Conservation (phyloP, 2,888 invertebrate species). For the Drosophila ustulata region DNA sequence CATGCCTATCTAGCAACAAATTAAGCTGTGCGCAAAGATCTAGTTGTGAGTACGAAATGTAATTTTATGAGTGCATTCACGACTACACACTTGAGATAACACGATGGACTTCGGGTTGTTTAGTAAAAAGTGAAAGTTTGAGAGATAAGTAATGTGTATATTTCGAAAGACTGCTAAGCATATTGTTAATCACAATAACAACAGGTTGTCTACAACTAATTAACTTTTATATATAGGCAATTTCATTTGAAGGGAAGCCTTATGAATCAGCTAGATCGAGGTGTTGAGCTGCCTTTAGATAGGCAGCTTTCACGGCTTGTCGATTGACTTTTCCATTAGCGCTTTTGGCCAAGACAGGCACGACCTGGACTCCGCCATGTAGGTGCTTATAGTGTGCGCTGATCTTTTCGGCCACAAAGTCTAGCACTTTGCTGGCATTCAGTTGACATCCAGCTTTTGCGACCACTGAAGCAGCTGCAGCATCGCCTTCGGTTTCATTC, state of each 20-base stretch:
- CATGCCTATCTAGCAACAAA: conserved; percentile 3
- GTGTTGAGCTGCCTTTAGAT: conserved; percentile 20
- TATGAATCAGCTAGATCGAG: conserved; percentile 1
- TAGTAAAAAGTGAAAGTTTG: conserved; percentile 4
- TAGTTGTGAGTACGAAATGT: conserved; percentile 1
- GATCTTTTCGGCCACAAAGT: conserved; percentile 52
- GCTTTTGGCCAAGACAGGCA: conserved; percentile 71
- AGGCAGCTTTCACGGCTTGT: conserved; percentile 55
- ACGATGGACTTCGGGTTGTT: neutral
- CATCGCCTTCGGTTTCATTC: conserved; percentile 78
- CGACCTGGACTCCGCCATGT: conserved; percentile 72
- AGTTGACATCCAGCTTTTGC: conserved; percentile 57
- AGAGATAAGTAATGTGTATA: neutral
- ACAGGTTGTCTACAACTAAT: neutral
- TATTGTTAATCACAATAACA: neutral
- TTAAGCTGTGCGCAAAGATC: neutral
- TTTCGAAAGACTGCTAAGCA: neutral
- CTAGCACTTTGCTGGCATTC: conserved; percentile 43
- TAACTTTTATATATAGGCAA: neutral
- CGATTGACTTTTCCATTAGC: conserved; percentile 76
- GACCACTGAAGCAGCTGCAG: conserved; percentile 82
- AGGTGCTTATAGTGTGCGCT: conserved; percentile 67
- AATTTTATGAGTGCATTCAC: conserved; percentile 1
- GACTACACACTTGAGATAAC: conserved; percentile 11
- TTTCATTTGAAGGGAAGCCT: no score